Evolutionary conservation across 2,888 invertebrate species (phyloP).

Genomic region (Leucania comma): DNA sequence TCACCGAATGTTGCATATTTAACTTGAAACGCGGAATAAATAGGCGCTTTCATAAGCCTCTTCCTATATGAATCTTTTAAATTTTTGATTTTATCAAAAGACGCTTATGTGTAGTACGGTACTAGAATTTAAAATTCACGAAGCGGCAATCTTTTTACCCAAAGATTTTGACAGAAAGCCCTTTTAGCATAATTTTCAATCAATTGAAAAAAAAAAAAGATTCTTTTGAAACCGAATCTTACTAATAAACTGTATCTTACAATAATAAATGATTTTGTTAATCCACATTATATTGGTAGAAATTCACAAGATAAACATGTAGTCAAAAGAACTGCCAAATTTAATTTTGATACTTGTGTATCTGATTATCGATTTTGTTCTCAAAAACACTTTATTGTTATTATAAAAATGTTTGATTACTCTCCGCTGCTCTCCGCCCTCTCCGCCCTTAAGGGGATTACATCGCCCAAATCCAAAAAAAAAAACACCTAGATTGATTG

Average conservation of each 20-base stretch:
- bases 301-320: no score
- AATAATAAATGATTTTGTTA: neutral
- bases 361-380: no score
- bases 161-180: neutral
- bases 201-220: neutral
- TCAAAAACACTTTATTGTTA: no score
- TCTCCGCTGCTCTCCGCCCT: no score
- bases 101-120: neutral
- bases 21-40: neutral
- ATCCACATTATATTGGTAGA: no score
- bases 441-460: no score
- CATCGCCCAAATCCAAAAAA: no score
- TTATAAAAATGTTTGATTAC: no score
- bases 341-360: no score
- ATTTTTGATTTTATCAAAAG: constrained; percentile 21
- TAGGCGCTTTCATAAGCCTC: constrained; percentile 10
- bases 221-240: neutral
- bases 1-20: constrained; percentile 18
- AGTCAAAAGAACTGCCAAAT: no score
- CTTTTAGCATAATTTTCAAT: neutral
- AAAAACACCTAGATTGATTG: no score
- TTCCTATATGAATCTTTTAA: neutral
- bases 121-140: constrained; percentile 5
- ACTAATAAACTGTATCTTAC: no score
- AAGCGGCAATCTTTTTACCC: neutral